Conservation (phyloP, 2,888 invertebrate species). For the Drosophila neotestacea region DNA sequence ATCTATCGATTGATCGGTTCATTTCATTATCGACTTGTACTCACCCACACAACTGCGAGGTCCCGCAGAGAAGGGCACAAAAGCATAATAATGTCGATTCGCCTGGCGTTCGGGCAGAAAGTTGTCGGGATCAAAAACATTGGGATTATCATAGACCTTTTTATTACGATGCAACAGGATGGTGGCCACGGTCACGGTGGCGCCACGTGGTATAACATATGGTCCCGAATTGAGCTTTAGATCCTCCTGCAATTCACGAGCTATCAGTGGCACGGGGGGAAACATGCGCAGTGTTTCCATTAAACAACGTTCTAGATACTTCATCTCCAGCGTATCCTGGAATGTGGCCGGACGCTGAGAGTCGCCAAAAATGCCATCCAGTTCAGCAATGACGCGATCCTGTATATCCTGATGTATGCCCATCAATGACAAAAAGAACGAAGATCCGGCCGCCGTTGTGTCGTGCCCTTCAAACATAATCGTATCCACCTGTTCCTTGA, state of each 20-base stretch:
- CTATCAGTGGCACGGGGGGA: constrained; percentile 92
- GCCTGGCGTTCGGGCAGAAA: constrained; percentile 92
- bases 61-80: constrained; percentile 93
- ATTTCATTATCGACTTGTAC: constrained; percentile 68
- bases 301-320: constrained; percentile 92
- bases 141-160: constrained; percentile 91
- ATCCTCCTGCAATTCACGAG: constrained; percentile 90
- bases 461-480: constrained; percentile 96
- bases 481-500: constrained; percentile 93
- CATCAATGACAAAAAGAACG: constrained; percentile 92
- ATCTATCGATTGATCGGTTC: not conserved
- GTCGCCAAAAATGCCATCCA: constrained; percentile 91
- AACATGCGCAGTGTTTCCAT: constrained; percentile 93
- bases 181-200: constrained; percentile 88
- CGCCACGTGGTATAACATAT: constrained; percentile 89
- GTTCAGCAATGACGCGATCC: constrained; percentile 90
- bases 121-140: constrained; percentile 93
- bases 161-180: constrained; percentile 90
- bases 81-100: constrained; percentile 92
- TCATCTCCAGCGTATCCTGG: constrained; percentile 94
- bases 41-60: constrained; percentile 92
- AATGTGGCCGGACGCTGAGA: constrained; percentile 91
- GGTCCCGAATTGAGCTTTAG: constrained; percentile 89
- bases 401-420: constrained; percentile 91
- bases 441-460: constrained; percentile 93